Percentiles rank a stretch among this genome's conserved stretches.
These are phyloP conservation scores for Pitta sordida DNA, from an alignment of 2,113 vertebrate genomes.

Conservation along the genomic window DNA sequence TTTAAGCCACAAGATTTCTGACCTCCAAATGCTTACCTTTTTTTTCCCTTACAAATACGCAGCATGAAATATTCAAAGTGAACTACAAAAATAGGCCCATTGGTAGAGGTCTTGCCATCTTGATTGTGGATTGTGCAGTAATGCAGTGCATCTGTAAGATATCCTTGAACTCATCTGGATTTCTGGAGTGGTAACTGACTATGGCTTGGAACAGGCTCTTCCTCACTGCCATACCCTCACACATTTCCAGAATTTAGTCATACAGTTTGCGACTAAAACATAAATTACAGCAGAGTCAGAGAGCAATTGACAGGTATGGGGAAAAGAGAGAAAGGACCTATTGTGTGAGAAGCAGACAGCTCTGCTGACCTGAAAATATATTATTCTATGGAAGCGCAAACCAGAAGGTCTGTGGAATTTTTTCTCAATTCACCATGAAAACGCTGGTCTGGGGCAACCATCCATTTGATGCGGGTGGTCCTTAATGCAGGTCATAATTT, in stretches of 20 bases:
- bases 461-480: constrained; percentile 60
- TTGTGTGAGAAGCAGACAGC: constrained; percentile 47
- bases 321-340: constrained; percentile 33
- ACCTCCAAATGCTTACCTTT: neutral
- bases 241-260: neutral
- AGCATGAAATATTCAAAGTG: neutral
- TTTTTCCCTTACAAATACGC: neutral
- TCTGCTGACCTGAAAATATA: constrained; percentile 51
- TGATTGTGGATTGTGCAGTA: rapidly evolving
- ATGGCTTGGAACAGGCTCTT: neutral
- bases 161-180: neutral
- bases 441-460: neutral
- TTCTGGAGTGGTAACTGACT: neutral
- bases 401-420: constrained; percentile 37
- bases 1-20: neutral
- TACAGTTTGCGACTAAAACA: neutral
- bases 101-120: neutral
- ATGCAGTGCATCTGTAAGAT: neutral
- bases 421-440: constrained; percentile 61
- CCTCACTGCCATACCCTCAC: neutral
- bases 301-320: constrained; percentile 36
- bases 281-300: constrained; percentile 19
- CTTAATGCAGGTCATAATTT: constrained; percentile 61
- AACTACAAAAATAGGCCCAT: neutral
- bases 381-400: constrained; percentile 24